phyloP scores from a whole-genome alignment of 2,888 invertebrate species.

The Plagiodera versicolora region DNA sequence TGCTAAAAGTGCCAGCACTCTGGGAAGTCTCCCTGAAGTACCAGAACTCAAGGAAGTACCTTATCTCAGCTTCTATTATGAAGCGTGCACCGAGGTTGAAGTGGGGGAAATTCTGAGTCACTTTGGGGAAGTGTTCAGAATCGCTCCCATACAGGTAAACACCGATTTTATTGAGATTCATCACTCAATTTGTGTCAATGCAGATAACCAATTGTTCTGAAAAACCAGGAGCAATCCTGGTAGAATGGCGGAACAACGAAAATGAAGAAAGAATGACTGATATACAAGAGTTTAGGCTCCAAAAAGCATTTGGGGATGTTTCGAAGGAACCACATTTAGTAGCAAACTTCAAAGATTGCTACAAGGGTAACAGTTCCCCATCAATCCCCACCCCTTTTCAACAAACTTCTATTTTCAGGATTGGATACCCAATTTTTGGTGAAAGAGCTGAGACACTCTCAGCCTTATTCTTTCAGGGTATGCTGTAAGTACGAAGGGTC shows the following conservation, averaged over 20 bases:
- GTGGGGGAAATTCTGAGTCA: slow-evolving; percentile 39
- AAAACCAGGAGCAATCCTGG: slow-evolving; percentile 59
- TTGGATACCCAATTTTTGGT: slow-evolving; percentile 55
- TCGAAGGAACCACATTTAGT: slow-evolving; percentile 42
- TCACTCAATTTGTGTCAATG: too few species aligned
- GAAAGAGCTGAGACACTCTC: slow-evolving; percentile 55
- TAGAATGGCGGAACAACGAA: slow-evolving; percentile 58
- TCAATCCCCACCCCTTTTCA: background rate
- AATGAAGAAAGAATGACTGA: slow-evolving; percentile 52
- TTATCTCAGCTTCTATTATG: slow-evolving; percentile 57
- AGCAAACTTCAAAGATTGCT: slow-evolving; percentile 53
- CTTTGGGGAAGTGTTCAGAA: slow-evolving; percentile 46
- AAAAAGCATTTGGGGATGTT: slow-evolving; percentile 54
- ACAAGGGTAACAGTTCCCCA: slow-evolving; percentile 44
- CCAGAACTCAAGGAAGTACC: slow-evolving; percentile 61
- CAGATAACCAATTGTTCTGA: slow-evolving; percentile 57
- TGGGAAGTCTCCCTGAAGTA: slow-evolving; percentile 60
- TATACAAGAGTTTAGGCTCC: slow-evolving; percentile 55
- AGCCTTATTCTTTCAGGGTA: slow-evolving; percentile 59
- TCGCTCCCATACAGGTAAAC: slow-evolving; percentile 49
- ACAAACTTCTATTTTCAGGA: slow-evolving; percentile 42
- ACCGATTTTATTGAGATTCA: too few species aligned
- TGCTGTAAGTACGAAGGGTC: slow-evolving; percentile 56
- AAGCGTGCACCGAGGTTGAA: slow-evolving; percentile 44
- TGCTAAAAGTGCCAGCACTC: slow-evolving; percentile 40